Evolutionary conservation across 2,888 invertebrate species (phyloP), one percentile per base, ranked within the genome.

Genomic region (Nemotelus pantherinus): DNA sequence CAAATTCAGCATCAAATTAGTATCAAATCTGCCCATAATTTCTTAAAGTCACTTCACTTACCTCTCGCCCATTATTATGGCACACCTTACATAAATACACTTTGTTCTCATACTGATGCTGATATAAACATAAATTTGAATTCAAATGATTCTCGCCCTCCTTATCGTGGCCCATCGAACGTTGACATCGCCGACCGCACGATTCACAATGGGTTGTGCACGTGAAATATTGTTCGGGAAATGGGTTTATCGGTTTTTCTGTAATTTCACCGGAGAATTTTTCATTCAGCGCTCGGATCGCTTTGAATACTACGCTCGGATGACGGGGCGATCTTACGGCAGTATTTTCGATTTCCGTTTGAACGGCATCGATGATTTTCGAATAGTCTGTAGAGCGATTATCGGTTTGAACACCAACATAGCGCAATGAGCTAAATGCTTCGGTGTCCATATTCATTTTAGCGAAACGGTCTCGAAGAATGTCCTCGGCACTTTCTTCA

Each of bases 221-320:
- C 0, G 94, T 93, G 83, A 94, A 94, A 87, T 94, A 94, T 84
- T 94, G 92, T 82, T 94, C 93, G 50, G 94, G 92, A 85, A 94
- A 94, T 72, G 92, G 88, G 83, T 91, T 90, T 25, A 90, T 90
- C 39, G 90, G 86, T 57, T 89, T 86, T 80, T 90, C 90, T 67
- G 89, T 89, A 58, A 94, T 90, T 81, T 91, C 89, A 2, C 92
- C 92, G 81, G 90, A 92, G 83, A 94, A 94, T 85, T 93, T 93
- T 78, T 92, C 91, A 87, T 94, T 94, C 71, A 95, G 86, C 82
- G 92, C 91, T 87, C 92, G 91, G 77, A 94, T 87, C 2, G 92
- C 92, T 77, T 89, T 88, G 83, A 90, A 93, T 65, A 94, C 90
- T 78, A 93, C 89, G 80, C 89, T 88, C 0, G 93, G 91, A 81